These are phyloP conservation scores for Atta texana DNA, from an alignment of 1,140 invertebrate species.

Conservation along the genomic window DNA sequence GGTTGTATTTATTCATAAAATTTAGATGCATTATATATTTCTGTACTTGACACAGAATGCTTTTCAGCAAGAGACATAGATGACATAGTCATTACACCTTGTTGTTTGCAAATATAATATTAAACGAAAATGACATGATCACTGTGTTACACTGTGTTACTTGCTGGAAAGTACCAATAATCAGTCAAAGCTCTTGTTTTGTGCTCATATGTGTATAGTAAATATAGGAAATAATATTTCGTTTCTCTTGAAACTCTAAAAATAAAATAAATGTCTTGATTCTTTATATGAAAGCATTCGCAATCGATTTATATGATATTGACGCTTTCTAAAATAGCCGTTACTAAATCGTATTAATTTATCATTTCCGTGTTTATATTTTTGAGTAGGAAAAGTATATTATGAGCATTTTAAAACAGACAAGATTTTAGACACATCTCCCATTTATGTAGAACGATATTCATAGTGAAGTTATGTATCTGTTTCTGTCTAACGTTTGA, in stretches of 20 bases:
- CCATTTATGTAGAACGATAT: background rate
- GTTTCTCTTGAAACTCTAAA: background rate
- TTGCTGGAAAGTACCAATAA: no score
- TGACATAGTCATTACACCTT: no score
- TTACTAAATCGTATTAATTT: conserved; percentile 31
- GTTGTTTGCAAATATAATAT: no score
- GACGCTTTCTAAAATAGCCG: conserved; percentile 16
- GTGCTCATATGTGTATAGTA: background rate
- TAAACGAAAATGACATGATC: no score
- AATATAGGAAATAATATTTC: background rate
- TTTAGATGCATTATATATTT: conserved; percentile 14
- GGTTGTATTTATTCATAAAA: background rate
- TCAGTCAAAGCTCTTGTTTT: background rate
- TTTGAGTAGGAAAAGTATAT: conserved; percentile 2
- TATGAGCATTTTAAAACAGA: background rate
- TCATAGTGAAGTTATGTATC: background rate
- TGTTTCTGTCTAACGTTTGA: conserved; percentile 6
- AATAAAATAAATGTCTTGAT: conserved; percentile 26
- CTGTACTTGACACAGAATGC: background rate
- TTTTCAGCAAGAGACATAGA: no score
- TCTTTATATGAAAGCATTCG: background rate
- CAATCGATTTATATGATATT: conserved; percentile 30
- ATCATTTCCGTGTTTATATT: conserved; percentile 35
- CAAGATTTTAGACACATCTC: conserved; percentile 29
- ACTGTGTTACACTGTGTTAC: no score